phyloP scores from a whole-genome alignment of 2,797 vertebrate species.

The Syngnathus acus region DNA sequence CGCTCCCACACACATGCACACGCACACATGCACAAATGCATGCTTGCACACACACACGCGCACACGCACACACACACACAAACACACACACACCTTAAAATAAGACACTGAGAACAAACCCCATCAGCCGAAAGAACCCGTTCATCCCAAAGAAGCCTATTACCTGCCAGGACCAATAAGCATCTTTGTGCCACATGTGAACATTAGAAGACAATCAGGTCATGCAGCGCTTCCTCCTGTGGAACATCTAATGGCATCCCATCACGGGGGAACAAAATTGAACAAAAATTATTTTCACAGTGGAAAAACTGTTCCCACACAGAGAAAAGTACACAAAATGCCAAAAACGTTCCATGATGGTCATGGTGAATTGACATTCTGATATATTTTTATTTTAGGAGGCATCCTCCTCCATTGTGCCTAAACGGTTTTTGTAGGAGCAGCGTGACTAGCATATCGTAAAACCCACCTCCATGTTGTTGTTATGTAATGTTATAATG shows the following conservation, averaged over 20 bases:
- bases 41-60: neutral
- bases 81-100: slow-evolving; percentile 33
- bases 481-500: slow-evolving; percentile 53
- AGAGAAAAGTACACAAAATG: neutral
- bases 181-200: slow-evolving; percentile 45
- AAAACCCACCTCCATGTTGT: slow-evolving; percentile 30
- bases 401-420: slow-evolving; percentile 41
- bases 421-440: slow-evolving; percentile 26
- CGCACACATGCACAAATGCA: neutral
- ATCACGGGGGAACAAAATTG: neutral
- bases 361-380: slow-evolving; percentile 8
- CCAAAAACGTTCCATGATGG: slow-evolving; percentile 26
- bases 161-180: slow-evolving; percentile 56
- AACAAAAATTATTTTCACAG: neutral
- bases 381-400: slow-evolving; percentile 42
- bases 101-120: slow-evolving; percentile 32
- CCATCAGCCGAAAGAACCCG: slow-evolving; percentile 4
- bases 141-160: slow-evolving; percentile 37
- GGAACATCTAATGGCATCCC: neutral
- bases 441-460: slow-evolving; percentile 35
- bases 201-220: slow-evolving; percentile 7
- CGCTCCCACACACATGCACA: slow-evolving; percentile 29
- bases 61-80: slow-evolving; percentile 9
- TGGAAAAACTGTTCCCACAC: neutral
- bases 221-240: neutral